Evolutionary conservation across 2,888 invertebrate genomes (phyloP), one percentile per base, ranked within the genome.

Genomic region (Scaptomyza parva): DNA sequence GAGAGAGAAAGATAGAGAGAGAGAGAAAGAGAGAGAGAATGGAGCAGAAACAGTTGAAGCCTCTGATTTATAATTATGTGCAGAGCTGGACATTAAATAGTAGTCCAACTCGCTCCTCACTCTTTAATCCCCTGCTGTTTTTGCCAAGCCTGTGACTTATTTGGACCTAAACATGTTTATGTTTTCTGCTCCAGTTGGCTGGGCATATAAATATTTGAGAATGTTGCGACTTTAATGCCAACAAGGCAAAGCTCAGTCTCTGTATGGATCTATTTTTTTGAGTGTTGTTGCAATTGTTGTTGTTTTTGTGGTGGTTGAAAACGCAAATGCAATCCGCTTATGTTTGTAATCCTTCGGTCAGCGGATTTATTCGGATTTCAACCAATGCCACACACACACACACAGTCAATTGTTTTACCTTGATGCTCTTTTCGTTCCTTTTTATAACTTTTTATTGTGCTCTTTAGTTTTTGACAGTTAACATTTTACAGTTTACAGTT

Each of bases 41-140:
- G 37, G 58, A 35, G 51, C 53, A 61, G 33, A 14, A 6, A 70
- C 28, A 44, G 50, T 55, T 57, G 40, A 39, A 18, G 70, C 20
- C 62, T 44, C 60, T 86, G 87, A 81, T 81, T 81, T 86, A 81
- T 63, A 80, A 86, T 77, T 80, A 79, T 75, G 51, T 74, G 51
- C 59, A 54, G 51, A 47, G 57, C 59, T 50, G 39, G 55, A 59
- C 67, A 55, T 45, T 70, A 62, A 80, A 61, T 72, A 44, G 61
- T 51, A 17, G 17, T 3, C 7, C 35, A 2, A 35, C 45, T 39
- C 14, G 6, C 12, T 30, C 9, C 17, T 6, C 11, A 9, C 37
- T n/a, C n/a, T 18, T 7, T 14, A 9, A 37, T 12, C 11, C 45
- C 33, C 35, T 17, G 11, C 7, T 6, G 26, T 24, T 18, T 50